Base-by-base conservation (phyloP, 2,797 vertebrate genomes). In the Ptychadena robeensis region DNA sequence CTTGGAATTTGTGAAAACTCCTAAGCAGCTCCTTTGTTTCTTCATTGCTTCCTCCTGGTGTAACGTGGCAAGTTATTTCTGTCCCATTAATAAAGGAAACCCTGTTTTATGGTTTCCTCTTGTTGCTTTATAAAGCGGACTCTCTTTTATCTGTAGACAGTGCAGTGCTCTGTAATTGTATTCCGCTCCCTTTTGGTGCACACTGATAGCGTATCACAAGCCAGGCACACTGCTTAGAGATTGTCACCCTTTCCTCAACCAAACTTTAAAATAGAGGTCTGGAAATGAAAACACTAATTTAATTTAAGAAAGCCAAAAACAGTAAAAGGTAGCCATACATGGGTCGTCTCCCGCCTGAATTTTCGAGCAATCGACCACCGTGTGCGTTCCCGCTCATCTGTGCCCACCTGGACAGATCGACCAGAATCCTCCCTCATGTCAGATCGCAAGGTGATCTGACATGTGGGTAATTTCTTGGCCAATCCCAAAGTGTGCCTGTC, bases 81-180 rank as follows among this genome's bases (percentile, higher is more conserved):
- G 59, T 27, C 57, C 74, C 40, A 31, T 34, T 53, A 28, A 31
- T 22, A 27, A 35, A 66, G 75, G 75, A 78, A 44, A 53, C n/a
- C 7, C 10, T 2, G 0, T 31, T 28, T n/a, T 40, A 12, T 18
- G n/a, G 22, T 25, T 22, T 32, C 38, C 30, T 28, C 30, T 73
- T 25, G 25, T 38, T 14, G 44, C 40, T n/a, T 30, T 59, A 9
- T 66, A 77, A 12, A 66, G 30, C 1, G 48, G 53, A 48, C 34
- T 18, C 18, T 1, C 14, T 48, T 8, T 53, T 68, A 69, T 79
- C 32, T 37, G 77, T 30, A 22, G 44, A 7, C 11, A 28, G 64
- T 11, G 30, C 48, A 18, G 10, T 48, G 18, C 2, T 25, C 69
- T 57, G 53, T 35, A 79, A 79, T 77, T 28, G 65, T n/a, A 0